These are phyloP conservation scores for Melitaea cinxia DNA, from an alignment of 1,140 invertebrate genomes.

Conservation along the genomic window DNA sequence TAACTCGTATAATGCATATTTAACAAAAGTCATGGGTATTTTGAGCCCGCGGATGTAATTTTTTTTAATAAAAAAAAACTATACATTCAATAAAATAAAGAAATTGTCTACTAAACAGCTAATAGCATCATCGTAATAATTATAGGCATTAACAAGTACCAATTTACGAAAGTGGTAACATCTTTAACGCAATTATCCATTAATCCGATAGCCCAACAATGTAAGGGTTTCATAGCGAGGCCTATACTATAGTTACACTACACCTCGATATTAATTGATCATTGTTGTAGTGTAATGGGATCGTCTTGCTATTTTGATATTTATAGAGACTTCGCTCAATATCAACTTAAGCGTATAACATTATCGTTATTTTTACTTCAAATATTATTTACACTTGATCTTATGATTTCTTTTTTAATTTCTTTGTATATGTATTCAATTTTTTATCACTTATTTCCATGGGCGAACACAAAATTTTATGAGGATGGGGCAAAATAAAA, in stretches of 20 bases:
- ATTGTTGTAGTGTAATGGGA: constrained; percentile 4
- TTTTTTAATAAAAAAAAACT: not conserved
- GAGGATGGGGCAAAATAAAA: no score
- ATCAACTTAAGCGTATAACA: not conserved
- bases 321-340: not conserved
- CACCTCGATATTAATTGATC: constrained; percentile 14
- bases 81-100: not conserved
- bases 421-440: no score
- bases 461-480: no score
- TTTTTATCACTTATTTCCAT: no score
- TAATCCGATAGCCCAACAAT: constrained; percentile 12
- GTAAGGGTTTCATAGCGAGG: constrained; percentile 1
- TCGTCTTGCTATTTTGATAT: constrained; percentile 10
- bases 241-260: no score
- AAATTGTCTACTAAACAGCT: not conserved
- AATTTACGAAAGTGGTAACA: constrained; percentile 5
- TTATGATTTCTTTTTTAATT: no score
- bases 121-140: not conserved
- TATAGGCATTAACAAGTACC: not conserved
- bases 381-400: no score
- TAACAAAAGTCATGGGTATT: no score
- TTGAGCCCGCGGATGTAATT: no score
- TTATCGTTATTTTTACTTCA: not conserved
- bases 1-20: no score
- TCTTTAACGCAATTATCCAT: constrained; percentile 1